Evolutionary conservation across 2,797 vertebrate genomes (phyloP).

Genomic region (Danio albolineatus): DNA sequence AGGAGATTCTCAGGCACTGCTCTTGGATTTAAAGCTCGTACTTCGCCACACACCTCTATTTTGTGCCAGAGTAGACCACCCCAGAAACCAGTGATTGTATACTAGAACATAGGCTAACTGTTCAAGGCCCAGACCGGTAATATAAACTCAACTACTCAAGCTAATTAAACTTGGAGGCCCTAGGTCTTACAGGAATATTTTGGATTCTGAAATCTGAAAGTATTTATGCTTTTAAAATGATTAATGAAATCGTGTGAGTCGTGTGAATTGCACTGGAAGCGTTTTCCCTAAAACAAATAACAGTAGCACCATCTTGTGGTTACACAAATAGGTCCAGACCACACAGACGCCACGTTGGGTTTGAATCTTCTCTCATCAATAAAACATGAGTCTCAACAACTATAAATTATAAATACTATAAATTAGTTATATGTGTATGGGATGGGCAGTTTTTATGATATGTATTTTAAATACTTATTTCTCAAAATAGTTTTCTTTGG

Average conservation of each 20-base stretch:
- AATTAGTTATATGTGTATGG: too few relatives aligned
- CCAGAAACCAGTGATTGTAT: conserved; percentile 17
- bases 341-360: too few relatives aligned
- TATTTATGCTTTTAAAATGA: not conserved
- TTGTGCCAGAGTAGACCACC: conserved; percentile 32
- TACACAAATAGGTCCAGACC: not conserved
- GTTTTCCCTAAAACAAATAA: not conserved
- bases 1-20: not conserved
- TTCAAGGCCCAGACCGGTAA: conserved; percentile 7
- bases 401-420: too few relatives aligned
- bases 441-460: too few relatives aligned
- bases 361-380: too few relatives aligned
- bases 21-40: conserved; percentile 21
- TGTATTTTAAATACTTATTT: too few relatives aligned
- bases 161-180: not conserved
- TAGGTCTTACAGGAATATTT: not conserved
- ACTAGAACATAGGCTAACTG: not conserved
- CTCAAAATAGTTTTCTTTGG: too few relatives aligned
- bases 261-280: not conserved
- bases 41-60: not conserved
- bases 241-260: not conserved
- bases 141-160: not conserved
- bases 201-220: not conserved
- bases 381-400: too few relatives aligned
- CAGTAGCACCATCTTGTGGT: conserved; percentile 43